Base-by-base conservation (phyloP, 2,113 vertebrate species). In the Ciconia boyciana region DNA sequence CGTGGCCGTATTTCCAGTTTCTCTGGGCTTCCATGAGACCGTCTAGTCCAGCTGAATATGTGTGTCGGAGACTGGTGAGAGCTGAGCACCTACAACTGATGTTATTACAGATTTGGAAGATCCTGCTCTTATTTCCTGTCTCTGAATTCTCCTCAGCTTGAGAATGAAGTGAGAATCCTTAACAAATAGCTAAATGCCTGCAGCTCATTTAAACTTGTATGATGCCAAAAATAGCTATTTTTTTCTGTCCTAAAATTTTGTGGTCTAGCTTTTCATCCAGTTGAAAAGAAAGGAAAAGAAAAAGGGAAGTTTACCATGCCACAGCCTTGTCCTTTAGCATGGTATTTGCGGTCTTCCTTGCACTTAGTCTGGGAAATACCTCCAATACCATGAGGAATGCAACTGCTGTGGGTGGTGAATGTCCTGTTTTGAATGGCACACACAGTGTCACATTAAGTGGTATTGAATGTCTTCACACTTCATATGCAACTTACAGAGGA, bases 361-460 rank as follows among this genome's bases (percentile, higher is more conserved):
- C 79, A 76, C 95, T 95, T 72, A 78, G 84, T 21, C 44, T 86
- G 96, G 93, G 94, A 93, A 97, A 94, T 95, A 43, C 70, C 87
- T 90, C 72, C 80, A 46, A 26, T 81, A 43, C 90, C 93, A 74
- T 31, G 80, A 90, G 96, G 93, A 95, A 92, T 92, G 90, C 44
- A 29, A 34, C 52, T 61, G 96, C 96, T 9, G 90, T 62, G 91
- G 96, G 97, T 89, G 89, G 89, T 64, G n/a, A 78, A 48, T 39
- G 93, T 87, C 80, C 95, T 94, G 94, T 94, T 96, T 82, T 11
- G 65, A 93, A 60, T 94, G 95, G 96, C 94, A 91, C 96, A 75
- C 55, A 2, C 32, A 31, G 94, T 68, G 95, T 89, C 92, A 61
- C 89, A 57, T 87, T 90, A 91, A 41, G 83, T 7, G 90, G 89